phyloP scores from a whole-genome alignment of 2,113 vertebrate genomes.

The Burhinus bistriatus region DNA sequence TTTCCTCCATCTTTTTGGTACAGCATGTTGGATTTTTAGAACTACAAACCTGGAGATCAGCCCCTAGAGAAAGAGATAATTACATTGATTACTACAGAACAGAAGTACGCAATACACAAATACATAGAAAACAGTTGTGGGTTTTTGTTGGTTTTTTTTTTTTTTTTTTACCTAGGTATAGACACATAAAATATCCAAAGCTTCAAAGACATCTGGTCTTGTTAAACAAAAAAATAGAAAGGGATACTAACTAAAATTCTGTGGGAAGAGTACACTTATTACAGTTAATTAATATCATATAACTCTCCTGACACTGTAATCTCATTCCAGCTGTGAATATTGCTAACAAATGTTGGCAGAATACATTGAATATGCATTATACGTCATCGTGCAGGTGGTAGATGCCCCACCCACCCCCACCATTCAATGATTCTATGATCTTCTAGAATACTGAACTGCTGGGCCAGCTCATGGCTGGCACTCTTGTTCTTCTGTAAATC shows the following conservation, averaged over 20 bases:
- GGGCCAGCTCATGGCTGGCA: not conserved
- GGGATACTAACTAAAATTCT: not conserved
- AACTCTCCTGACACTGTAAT: not conserved
- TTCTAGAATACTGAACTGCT: not conserved
- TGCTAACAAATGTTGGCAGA: not conserved
- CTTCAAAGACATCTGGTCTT: not conserved
- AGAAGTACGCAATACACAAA: not conserved
- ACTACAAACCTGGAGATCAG: conserved; percentile 85
- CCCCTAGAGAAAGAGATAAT: conserved; percentile 67
- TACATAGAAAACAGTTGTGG: not conserved
- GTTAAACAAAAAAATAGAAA: not conserved
- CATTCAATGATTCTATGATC: too few relatives aligned
- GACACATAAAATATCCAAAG: not conserved
- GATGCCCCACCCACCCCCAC: not conserved
- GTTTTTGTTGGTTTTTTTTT: not conserved
- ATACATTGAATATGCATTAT: not conserved
- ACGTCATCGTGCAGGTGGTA: not conserved
- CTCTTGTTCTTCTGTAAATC: not conserved
- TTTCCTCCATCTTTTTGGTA: conserved; percentile 88
- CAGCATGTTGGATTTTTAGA: conserved; percentile 83
- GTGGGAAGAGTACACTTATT: not conserved
- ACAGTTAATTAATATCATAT: not conserved
- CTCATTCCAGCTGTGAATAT: not conserved
- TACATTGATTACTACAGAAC: not conserved
- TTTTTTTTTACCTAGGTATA: not conserved